phyloP scores from a whole-genome alignment of 2,888 invertebrate species.

The Pristionchus japonicus region DNA sequence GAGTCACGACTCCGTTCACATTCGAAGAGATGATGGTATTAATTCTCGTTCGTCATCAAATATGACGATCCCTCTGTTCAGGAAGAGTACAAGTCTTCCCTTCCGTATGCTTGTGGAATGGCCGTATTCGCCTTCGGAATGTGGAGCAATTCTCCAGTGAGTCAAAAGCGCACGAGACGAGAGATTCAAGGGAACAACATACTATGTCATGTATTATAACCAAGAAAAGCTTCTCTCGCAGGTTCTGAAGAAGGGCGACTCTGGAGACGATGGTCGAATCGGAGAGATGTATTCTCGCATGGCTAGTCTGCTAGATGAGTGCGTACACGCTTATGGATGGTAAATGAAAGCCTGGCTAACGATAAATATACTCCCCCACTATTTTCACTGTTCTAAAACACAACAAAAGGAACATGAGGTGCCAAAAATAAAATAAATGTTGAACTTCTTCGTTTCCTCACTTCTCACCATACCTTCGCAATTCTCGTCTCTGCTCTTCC shows the following conservation, averaged over 20 bases:
- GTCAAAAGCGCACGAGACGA: not conserved
- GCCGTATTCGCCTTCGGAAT: conserved; percentile 44
- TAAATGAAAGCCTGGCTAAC: not conserved
- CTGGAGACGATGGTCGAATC: not conserved
- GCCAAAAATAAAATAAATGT: not conserved
- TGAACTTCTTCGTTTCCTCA: not conserved
- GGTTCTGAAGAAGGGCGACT: conserved; percentile 26
- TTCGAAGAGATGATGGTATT: conserved; percentile 29
- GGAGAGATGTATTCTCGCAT: not conserved
- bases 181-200: too few species aligned
- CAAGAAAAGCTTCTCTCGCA: not conserved
- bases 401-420: too few species aligned
- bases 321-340: conserved; percentile 9
- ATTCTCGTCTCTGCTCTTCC: conserved; percentile 83
- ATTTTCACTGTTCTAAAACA: not conserved
- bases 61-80: not conserved
- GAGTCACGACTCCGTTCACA: conserved; percentile 8
- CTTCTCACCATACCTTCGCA: conserved; percentile 83
- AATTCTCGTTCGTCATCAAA: not conserved
- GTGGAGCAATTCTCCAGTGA: conserved; percentile 44
- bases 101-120: conserved; percentile 41
- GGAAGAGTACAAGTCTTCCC: conserved; percentile 23
- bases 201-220: too few species aligned
- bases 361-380: not conserved
- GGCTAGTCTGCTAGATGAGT: not conserved